phyloP scores from a whole-genome alignment of 2,797 vertebrate species.

The Neosilurus mollespiculum region DNA sequence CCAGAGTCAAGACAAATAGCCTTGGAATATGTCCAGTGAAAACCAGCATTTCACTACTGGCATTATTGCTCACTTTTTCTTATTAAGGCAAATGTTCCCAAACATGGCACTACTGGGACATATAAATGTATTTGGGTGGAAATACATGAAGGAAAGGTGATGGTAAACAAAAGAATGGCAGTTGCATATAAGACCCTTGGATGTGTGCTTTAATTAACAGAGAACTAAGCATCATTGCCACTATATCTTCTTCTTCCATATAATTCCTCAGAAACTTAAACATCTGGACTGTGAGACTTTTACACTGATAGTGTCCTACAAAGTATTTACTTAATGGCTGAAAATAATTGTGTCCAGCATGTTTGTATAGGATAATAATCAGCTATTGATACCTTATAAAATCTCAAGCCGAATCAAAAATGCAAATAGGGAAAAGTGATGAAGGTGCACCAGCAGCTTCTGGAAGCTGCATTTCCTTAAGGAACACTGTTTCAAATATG shows the following conservation, averaged over 20 bases:
- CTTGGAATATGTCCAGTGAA: conserved; percentile 56
- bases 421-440: neutral
- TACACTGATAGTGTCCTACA: neutral
- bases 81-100: conserved; percentile 48
- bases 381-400: conserved; percentile 1
- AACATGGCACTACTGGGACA: conserved; percentile 28
- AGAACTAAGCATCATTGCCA: conserved; percentile 30
- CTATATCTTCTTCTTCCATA: neutral
- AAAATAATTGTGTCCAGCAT: conserved; percentile 4
- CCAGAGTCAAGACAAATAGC: conserved; percentile 66
- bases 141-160: neutral
- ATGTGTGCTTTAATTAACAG: conserved; percentile 43
- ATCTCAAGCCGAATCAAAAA: neutral
- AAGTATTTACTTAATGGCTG: neutral
- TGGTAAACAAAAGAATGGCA: neutral
- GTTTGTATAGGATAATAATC: neutral
- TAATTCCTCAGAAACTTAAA: conserved; percentile 36
- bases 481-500: conserved; percentile 32
- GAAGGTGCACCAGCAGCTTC: conserved; percentile 23
- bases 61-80: conserved; percentile 50
- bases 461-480: conserved; percentile 17
- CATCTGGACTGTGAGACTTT: neutral
- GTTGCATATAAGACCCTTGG: conserved; percentile 8
- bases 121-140: conserved; percentile 12
- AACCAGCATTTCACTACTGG: conserved; percentile 47